phyloP scores from a whole-genome alignment of 1,140 invertebrate genomes.

The Agrilus planipennis region DNA sequence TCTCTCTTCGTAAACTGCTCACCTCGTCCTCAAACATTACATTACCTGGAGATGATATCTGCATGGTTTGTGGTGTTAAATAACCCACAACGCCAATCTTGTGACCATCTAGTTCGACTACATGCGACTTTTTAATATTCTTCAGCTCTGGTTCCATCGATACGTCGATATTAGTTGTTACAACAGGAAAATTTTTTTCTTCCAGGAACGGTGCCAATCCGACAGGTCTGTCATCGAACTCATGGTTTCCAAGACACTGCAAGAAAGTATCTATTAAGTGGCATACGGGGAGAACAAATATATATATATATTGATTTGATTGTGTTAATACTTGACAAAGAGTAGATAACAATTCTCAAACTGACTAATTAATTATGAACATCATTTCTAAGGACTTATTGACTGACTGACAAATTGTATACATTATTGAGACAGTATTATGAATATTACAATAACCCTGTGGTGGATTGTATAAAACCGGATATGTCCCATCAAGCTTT shows the following conservation, averaged over 20 bases:
- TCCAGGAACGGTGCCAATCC: slow-evolving; percentile 69
- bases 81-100: slow-evolving; percentile 83
- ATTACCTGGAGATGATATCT: slow-evolving; percentile 44
- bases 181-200: slow-evolving; percentile 53
- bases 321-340: too few species aligned
- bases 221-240: slow-evolving; percentile 73
- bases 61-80: slow-evolving; percentile 69
- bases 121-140: slow-evolving; percentile 48
- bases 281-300: too few species aligned
- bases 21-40: slow-evolving; percentile 68
- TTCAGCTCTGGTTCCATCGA: slow-evolving; percentile 49
- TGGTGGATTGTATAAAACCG: too few species aligned
- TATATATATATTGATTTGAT: too few species aligned
- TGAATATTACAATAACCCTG: too few species aligned
- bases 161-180: slow-evolving; percentile 67
- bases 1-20: slow-evolving; percentile 53
- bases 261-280: too few species aligned
- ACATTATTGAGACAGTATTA: too few species aligned
- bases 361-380: too few species aligned
- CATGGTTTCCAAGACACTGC: slow-evolving; percentile 85
- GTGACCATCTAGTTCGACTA: slow-evolving; percentile 48
- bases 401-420: too few species aligned
- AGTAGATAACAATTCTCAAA: too few species aligned
- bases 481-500: too few species aligned
- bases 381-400: too few species aligned